Base-by-base conservation (phyloP, 2,888 invertebrate species). In the Agapetus fuscipes region DNA sequence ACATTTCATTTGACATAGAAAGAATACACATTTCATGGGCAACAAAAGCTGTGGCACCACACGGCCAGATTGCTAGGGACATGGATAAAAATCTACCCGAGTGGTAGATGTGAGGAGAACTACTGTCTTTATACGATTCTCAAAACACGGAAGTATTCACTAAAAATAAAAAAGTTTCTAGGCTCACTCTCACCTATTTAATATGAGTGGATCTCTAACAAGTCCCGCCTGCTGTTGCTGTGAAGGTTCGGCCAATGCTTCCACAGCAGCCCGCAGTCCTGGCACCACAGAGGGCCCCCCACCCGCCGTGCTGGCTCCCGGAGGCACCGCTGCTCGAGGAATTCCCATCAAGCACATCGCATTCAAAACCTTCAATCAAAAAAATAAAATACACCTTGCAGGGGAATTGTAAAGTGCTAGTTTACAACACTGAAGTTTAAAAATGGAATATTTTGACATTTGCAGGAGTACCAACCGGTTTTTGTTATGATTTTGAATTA, bases 181-280 rank as follows among this genome's bases (percentile, higher is more conserved):
- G n/a, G n/a, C n/a, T n/a, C n/a, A n/a, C n/a, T n/a, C 12, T 17
- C 5, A 64, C 66, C 64, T 54, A 48, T 70, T 70, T 33, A 67
- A 64, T 39, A 64, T 59, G 32, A 57, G 61, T 40, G 58, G 54
- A 4, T 66, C 68, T 20, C 58, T 49, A 24, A 57, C 50, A 3
- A 62, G 52, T 37, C 56, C 55, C 4, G 65, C 73, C 25, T 76
- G 64, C 57, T 93, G 89, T 35, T 74, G 64, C 13, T 87, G 85
- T 0, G 89, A 83, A 20, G 82, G 77, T 58, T 93, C 87, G 13
- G 84, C 82, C 3, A 94, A 61, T 0, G 84, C 81, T 59, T 90
- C 88, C 24, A 93, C 82, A 0, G 94, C 93, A 1, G 85, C 82
- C 46, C 85, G 74, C 10, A 95, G 65, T 0, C 93, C 93, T 47